Evolutionary conservation across 2,888 invertebrate species (phyloP).

Genomic region (Limenitis camilla): DNA sequence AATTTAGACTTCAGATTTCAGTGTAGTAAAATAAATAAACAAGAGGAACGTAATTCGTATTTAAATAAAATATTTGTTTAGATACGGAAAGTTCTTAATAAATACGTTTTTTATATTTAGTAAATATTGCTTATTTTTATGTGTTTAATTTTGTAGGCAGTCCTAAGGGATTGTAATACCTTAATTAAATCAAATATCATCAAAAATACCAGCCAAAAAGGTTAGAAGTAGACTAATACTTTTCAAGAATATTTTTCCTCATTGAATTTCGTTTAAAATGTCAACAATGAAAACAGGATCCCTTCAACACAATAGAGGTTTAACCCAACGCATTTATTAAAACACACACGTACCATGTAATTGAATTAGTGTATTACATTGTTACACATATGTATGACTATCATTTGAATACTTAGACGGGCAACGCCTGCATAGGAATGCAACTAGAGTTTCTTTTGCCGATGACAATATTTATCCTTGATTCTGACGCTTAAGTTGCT

Average conservation of each 20-base stretch:
- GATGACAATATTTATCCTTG: conserved; percentile 1
- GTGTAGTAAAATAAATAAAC: conserved; percentile 7
- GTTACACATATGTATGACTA: conserved; percentile 21
- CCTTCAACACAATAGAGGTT: conserved; percentile 7
- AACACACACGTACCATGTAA: conserved; percentile 18
- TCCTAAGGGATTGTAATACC: no score
- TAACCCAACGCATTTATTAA: conserved; percentile 10
- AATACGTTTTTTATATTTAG: no score
- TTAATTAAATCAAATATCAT: not conserved
- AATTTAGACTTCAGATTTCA: conserved; percentile 10
- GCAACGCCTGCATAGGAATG: conserved; percentile 20
- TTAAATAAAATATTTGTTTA: no score
- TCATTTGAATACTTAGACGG: conserved; percentile 20
- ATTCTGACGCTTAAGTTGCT: not conserved
- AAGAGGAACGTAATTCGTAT: not conserved
- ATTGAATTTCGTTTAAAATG: not conserved
- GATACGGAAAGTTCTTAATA: no score
- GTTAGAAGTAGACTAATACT: not conserved
- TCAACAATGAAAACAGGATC: conserved; percentile 9
- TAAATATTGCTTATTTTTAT: no score
- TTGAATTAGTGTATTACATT: conserved; percentile 22
- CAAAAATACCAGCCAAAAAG: not conserved
- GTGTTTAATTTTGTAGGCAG: no score
- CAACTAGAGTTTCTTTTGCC: conserved; percentile 6
- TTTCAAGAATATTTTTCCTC: not conserved